Evolutionary conservation across 2,888 invertebrate species (phyloP).

Genomic region (Thymelicus lineola): DNA sequence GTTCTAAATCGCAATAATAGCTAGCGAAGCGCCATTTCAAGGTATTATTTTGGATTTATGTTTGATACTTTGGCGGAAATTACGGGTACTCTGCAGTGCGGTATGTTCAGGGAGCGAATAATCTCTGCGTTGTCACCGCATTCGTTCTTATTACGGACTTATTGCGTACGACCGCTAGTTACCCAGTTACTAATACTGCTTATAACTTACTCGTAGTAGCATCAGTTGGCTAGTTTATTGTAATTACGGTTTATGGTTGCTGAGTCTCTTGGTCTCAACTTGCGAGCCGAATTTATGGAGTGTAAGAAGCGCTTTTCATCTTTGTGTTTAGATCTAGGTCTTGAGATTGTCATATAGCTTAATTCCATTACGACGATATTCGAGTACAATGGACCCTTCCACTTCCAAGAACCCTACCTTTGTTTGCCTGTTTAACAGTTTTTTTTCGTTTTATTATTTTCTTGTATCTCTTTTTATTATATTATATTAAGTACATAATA

Average conservation of each 20-base stretch:
- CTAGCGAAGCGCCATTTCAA: conserved; percentile 56
- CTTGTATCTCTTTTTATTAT: too few species aligned
- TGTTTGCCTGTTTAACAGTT: too few species aligned
- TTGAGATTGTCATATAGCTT: not conserved
- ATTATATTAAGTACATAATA: too few species aligned
- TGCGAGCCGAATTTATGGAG: not conserved
- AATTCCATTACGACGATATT: too few species aligned
- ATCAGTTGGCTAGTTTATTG: conserved; percentile 22
- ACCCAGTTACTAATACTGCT: conserved; percentile 32
- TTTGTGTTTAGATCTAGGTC: not conserved
- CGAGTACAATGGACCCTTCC: too few species aligned
- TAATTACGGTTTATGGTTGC: conserved; percentile 23
- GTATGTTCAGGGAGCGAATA: conserved; percentile 59
- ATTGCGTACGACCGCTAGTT: conserved; percentile 37
- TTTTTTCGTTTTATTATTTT: too few species aligned
- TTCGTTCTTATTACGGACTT: conserved; percentile 54
- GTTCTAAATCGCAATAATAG: conserved; percentile 56
- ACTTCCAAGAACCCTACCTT: too few species aligned
- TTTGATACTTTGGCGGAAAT: conserved; percentile 65
- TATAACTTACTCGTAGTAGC: conserved; percentile 30
- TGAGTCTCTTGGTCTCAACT: not conserved
- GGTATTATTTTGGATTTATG: conserved; percentile 66
- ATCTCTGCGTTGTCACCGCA: conserved; percentile 68
- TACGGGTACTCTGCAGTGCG: conserved; percentile 70
- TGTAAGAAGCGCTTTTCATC: not conserved